Percentiles rank a stretch among this genome's conserved stretches.
Conservation (phyloP, 2,113 vertebrate species). For the Sigmodon hispidus region DNA sequence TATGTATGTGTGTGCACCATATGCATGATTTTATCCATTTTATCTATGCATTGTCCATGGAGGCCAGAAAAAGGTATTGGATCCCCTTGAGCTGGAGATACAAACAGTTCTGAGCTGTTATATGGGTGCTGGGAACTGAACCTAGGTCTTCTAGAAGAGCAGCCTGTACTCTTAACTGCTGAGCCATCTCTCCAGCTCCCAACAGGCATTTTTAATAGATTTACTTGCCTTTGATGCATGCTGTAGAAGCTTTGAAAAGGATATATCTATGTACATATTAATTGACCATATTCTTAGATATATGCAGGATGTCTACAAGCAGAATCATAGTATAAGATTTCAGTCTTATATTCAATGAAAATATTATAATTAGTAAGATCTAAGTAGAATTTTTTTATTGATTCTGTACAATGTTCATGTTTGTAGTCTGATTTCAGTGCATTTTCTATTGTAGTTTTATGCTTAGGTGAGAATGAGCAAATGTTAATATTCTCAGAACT, state of each 20-base stretch:
- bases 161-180: background rate
- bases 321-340: conserved; percentile 3
- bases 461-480: background rate
- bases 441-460: background rate
- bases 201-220: background rate
- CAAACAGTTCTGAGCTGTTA: background rate
- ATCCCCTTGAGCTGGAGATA: background rate
- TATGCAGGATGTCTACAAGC: background rate
- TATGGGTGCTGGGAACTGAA: background rate
- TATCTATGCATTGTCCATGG: background rate
- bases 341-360: background rate
- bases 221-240: background rate
- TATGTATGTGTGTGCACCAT: background rate
- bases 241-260: background rate
- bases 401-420: background rate
- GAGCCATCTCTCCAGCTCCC: background rate
- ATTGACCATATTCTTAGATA: conserved; percentile 28
- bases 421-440: background rate
- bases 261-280: conserved; percentile 2
- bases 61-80: background rate
- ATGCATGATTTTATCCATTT: background rate
- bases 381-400: background rate
- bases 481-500: background rate
- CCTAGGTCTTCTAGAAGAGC: background rate
- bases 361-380: background rate